Evolutionary conservation across 2,888 invertebrate species (phyloP).

Genomic region (Heliconius hortense): DNA sequence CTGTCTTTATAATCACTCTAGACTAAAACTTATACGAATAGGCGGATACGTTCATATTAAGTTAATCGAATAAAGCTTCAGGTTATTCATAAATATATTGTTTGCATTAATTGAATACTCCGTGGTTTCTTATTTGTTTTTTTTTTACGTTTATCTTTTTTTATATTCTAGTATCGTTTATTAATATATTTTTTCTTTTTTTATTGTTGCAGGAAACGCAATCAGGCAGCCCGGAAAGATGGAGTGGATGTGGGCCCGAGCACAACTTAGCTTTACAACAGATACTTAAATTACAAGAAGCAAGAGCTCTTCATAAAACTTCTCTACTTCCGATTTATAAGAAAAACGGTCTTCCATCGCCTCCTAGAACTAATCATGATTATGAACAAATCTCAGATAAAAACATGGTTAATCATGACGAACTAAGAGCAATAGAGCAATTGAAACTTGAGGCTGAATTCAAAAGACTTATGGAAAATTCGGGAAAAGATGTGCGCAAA

Average conservation of each 20-base stretch:
- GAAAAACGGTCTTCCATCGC: conserved; percentile 74
- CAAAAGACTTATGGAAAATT: conserved; percentile 81
- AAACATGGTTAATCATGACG: conserved; percentile 62
- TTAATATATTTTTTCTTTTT: conserved; percentile 36
- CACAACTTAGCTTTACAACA: conserved; percentile 95
- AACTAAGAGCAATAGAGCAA: conserved; percentile 70
- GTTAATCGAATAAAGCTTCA: conserved; percentile 38
- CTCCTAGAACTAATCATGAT: conserved; percentile 79
- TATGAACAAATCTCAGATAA: conserved; percentile 58
- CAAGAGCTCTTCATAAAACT: conserved; percentile 86
- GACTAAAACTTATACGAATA: conserved; percentile 68
- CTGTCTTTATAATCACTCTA: conserved; percentile 70
- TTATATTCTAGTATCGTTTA: background rate
- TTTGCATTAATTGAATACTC: conserved; percentile 28
- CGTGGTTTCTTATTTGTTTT: background rate
- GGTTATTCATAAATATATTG: conserved; percentile 33
- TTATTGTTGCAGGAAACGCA: conserved; percentile 88
- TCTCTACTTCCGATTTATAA: conserved; percentile 77
- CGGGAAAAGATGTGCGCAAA: conserved; percentile 71
- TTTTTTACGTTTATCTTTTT: background rate
- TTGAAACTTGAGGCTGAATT: conserved; percentile 82
- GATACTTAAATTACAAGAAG: conserved; percentile 94
- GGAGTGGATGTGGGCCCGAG: conserved; percentile 94
- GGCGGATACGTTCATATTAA: conserved; percentile 59
- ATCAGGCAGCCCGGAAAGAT: conserved; percentile 92